Evolutionary conservation across 2,113 vertebrate genomes (phyloP).

Genomic region (Dromas ardeola): DNA sequence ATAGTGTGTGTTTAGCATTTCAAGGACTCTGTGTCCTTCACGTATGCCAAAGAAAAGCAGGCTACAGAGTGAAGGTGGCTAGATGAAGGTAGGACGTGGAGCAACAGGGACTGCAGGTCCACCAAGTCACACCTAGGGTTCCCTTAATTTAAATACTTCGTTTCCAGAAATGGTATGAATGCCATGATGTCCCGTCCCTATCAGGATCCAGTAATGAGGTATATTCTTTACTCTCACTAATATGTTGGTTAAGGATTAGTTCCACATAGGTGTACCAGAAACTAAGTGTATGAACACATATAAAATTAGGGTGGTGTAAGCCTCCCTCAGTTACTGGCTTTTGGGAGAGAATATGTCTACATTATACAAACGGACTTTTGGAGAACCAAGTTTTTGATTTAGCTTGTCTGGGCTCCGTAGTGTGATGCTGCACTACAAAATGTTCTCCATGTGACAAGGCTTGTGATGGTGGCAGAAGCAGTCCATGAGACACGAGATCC

Average conservation of each 20-base stretch:
- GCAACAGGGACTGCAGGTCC: background rate
- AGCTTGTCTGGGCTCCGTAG: background rate
- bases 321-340: background rate
- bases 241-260: background rate
- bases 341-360: background rate
- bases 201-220: background rate
- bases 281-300: accelerated
- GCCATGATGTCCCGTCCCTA: background rate
- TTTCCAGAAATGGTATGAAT: background rate
- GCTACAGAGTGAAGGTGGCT: background rate
- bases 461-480: background rate
- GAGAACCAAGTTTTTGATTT: background rate
- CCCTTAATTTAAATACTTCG: background rate
- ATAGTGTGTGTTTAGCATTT: background rate
- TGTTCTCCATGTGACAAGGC: background rate
- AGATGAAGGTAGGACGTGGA: background rate
- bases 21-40: background rate
- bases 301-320: background rate
- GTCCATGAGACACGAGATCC: background rate
- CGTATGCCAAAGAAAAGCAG: background rate
- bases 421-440: background rate
- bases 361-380: background rate
- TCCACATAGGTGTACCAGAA: background rate
- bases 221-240: background rate
- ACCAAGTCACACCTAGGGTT: background rate